Evolutionary conservation across 2,888 invertebrate species (phyloP).

Genomic region (Orchesella flavescens): DNA sequence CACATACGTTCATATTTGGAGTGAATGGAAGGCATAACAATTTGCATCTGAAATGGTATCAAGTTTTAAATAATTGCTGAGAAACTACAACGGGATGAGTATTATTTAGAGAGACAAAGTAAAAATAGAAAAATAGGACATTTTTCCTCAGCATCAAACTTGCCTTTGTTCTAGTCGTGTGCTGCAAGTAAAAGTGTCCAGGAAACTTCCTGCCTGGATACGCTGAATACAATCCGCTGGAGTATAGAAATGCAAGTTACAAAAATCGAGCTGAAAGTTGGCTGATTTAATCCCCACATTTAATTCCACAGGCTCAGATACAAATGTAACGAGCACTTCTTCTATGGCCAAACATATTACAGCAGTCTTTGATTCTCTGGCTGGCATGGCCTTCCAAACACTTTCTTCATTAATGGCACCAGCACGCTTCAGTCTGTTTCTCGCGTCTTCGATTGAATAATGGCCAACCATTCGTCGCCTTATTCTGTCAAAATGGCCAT

Average conservation of each 20-base stretch:
- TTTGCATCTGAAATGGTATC: constrained; percentile 26
- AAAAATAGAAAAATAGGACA: no score
- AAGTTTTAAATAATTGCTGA: no score
- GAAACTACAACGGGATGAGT: no score
- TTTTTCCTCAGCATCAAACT: no score
- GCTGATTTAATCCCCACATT: constrained; percentile 44
- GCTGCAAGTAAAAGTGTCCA: constrained; percentile 58
- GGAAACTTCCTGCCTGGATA: constrained; percentile 5
- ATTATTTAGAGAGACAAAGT: no score
- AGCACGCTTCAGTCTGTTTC: not conserved
- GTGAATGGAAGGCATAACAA: constrained; percentile 53
- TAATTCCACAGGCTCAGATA: constrained; percentile 50
- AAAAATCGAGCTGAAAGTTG: constrained; percentile 6
- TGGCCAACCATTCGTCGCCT: not conserved
- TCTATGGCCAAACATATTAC: constrained; percentile 1
- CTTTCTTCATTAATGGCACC: constrained; percentile 9
- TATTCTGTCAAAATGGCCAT: constrained; percentile 44
- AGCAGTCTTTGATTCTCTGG: constrained; percentile 6
- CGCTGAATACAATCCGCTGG: constrained; percentile 15
- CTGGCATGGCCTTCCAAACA: not conserved
- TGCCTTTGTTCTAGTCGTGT: constrained; percentile 50
- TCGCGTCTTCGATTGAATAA: not conserved
- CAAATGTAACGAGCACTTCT: constrained; percentile 46
- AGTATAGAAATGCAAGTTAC: constrained; percentile 24
- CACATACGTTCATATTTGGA: not conserved